Base-by-base conservation (phyloP, 2,888 invertebrate genomes). In the Perdita meconis region DNA sequence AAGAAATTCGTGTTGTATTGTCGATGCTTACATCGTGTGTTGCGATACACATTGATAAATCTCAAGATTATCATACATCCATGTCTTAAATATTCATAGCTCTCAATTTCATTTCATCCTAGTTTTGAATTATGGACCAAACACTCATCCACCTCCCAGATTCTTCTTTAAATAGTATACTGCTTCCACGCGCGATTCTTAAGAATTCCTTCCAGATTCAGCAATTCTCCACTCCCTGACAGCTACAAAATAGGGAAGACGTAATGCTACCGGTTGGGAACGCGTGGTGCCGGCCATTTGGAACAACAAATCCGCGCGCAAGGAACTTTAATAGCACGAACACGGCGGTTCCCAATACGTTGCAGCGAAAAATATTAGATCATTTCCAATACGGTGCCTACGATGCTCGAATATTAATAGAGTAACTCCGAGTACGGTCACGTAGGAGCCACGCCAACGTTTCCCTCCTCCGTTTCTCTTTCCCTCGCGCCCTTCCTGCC, bases 391-490 rank as follows among this genome's bases (percentile, higher is more conserved):
- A 47, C 47, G 57, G 57, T 22, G 47, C 36, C 47, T 47, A 66
- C 66, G 47, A 24, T 36, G 26, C 57, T 36, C 36, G 66, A 66
- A 66, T 66, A 66, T 66, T 66, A 66, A 66, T 57, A 13, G 16
- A 30, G 16, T 8, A n/a, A 13, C 12, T 16, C n/a, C 13, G 24
- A 26, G 26, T 66, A 36, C 66, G 66, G 66, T 66, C 66, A 66
- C 66, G 66, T 66, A 66, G 24, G 38, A 44, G 16, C 47, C 57
- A 34, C 57, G 66, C 57, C 57, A 66, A 66, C 66, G 57, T 66
- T 64, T 64, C 57, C 71, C 56, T 68, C 69, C 71, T 72, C 72
- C 69, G 72, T 72, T 72, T 60, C 72, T 55, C 69, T 47, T 53
- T n/a, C 16, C 22, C 24, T 19, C 22, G 30, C 26, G n/a, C 47